Evolutionary conservation across 30 jellyfish, hydroid and myxozoan genomes (phyloP).

Genomic region (Nemopilema nomurai): DNA sequence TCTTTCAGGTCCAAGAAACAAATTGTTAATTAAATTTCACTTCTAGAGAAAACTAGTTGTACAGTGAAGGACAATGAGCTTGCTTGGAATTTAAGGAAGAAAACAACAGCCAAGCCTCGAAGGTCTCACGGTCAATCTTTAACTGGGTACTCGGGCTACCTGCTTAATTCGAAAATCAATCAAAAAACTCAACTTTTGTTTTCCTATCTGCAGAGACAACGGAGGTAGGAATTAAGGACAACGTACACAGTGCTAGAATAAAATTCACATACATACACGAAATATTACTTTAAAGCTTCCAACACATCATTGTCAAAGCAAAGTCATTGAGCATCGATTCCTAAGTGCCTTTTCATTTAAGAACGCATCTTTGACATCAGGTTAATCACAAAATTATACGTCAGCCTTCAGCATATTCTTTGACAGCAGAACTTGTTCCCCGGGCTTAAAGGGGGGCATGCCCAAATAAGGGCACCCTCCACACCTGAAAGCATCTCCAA

Average conservation of each 20-base stretch:
- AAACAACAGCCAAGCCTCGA: no score
- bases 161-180: no score
- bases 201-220: neutral
- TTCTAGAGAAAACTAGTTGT: no score
- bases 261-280: neutral
- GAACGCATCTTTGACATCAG: neutral
- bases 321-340: neutral
- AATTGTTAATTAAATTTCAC: no score
- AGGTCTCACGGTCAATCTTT: no score
- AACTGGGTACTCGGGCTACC: no score
- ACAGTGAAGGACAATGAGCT: no score
- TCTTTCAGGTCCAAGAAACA: no score
- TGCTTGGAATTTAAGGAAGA: no score
- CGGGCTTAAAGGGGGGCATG: slow-evolving; percentile 99
- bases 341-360: neutral
- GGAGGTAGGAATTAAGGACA: neutral
- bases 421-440: slow-evolving; percentile 92
- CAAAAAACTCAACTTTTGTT: neutral
- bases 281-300: neutral
- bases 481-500: slow-evolving; percentile 99
- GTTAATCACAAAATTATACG: slow-evolving; percentile 41
- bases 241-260: neutral
- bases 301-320: neutral
- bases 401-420: slow-evolving; percentile 94
- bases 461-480: slow-evolving; percentile 99